Evolutionary conservation across 2,888 invertebrate species (phyloP).

Genomic region (Anthophora plumipes): DNA sequence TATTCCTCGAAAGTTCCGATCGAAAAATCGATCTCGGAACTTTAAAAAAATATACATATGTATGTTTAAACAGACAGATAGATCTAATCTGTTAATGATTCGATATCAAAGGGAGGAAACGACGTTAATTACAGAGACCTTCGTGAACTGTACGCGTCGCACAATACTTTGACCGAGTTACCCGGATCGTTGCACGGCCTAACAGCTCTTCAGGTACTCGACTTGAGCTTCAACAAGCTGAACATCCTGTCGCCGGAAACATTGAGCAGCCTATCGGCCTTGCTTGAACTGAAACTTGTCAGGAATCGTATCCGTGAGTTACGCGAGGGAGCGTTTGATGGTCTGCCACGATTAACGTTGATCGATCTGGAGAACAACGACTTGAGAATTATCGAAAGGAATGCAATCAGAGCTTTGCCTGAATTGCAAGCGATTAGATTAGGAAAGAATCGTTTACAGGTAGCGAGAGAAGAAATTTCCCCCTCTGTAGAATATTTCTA

Average conservation of each 20-base stretch:
- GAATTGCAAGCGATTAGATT: constrained; percentile 89
- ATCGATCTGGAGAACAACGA: constrained; percentile 94
- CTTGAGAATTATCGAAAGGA: constrained; percentile 90
- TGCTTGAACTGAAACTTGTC: constrained; percentile 90
- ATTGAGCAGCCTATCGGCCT: constrained; percentile 89
- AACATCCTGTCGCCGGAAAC: constrained; percentile 89
- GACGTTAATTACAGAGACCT: constrained; percentile 87
- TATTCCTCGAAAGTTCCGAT: too few species aligned
- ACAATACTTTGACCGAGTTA: constrained; percentile 90
- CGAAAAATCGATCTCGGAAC: too few species aligned
- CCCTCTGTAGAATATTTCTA: background rate
- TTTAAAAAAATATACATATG: too few species aligned
- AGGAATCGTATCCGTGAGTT: constrained; percentile 91
- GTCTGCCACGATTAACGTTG: constrained; percentile 89
- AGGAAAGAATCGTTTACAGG: constrained; percentile 90
- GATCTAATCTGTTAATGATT: constrained; percentile 16
- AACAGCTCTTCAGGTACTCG: constrained; percentile 89
- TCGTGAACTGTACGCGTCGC: constrained; percentile 91
- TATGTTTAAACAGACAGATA: background rate
- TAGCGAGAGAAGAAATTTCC: constrained; percentile 75
- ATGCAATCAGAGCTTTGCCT: constrained; percentile 89
- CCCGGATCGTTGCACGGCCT: constrained; percentile 90
- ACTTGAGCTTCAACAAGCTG: constrained; percentile 92
- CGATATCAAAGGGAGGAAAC: constrained; percentile 66
- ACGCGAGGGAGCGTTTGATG: constrained; percentile 89